Evolutionary conservation across 2,888 invertebrate species (phyloP), one percentile per base, ranked within the genome.

Genomic region (Hydropsyche betteni): DNA sequence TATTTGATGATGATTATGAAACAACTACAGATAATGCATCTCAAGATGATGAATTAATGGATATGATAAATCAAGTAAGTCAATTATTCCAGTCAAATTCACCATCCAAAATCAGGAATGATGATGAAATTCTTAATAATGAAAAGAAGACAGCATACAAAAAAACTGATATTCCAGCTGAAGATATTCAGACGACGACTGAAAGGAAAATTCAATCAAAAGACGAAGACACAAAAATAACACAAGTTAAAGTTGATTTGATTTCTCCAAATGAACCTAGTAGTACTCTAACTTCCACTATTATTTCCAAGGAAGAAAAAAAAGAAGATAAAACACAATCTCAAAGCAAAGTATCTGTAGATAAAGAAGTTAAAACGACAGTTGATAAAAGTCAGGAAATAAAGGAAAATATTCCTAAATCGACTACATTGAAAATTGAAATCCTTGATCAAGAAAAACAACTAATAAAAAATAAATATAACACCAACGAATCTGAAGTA

Each of bases 41-140:
- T 14, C 64, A 79, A 68, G 79, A 79, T 72, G 75, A 78, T 51
- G 79, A 79, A 68, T 44, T 79, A 53, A 78, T 78, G 79, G 75
- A 74, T 74, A 78, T 79, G 78, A 24, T 79, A 33, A 79, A 75
- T 73, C 73, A 78, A 74, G 76, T 78, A 14, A 79, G 78, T 61
- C 69, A 79, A 69, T 76, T 79, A 70, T 79, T 74, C 36, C 76
- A 79, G 74, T 61, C 70, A 8, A 58, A 72, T 36, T 68, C 71
- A 1, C 8, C 51, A 12, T 52, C 51, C 50, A 64, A 68, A 68
- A n/a, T 33, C 50, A 68, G 68, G 12, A 7, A 51, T 4, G 73
- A 72, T 72, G 61, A 61, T 58, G n/a, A 51, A 14, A 44, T 10
- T 8, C 44, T 44, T 10, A 44, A 10, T 10, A 24, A 51, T 7